These are phyloP conservation scores for Formicarius rufipectus DNA, from an alignment of 2,113 vertebrate species.

Conservation along the genomic window DNA sequence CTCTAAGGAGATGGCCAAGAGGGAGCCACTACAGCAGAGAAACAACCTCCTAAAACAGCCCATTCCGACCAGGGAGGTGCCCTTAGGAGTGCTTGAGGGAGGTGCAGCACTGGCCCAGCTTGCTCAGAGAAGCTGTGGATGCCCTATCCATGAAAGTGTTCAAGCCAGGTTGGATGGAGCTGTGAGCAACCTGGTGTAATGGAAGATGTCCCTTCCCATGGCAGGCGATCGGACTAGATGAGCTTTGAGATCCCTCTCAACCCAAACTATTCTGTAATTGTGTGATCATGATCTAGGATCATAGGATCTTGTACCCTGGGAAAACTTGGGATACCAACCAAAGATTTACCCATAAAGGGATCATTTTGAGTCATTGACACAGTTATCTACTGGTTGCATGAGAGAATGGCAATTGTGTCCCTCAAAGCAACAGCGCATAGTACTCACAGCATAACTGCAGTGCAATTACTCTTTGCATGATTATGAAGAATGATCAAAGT, in stretches of 20 bases:
- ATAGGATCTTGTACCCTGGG: fast-evolving
- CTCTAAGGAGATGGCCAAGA: background rate
- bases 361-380: background rate
- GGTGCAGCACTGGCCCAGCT: fast-evolving
- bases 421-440: background rate
- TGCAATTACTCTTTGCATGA: background rate
- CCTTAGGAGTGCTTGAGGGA: background rate
- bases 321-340: background rate
- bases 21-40: background rate
- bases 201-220: background rate
- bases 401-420: background rate
- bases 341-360: background rate
- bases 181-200: background rate
- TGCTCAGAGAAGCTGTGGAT: background rate
- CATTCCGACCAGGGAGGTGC: background rate
- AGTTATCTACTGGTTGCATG: background rate
- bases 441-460: background rate
- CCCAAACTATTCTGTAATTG: background rate
- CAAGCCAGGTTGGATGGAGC: fast-evolving
- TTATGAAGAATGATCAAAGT: background rate
- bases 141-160: background rate
- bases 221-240: background rate
- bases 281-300: background rate
- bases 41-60: background rate
- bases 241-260: background rate